Base-by-base conservation (phyloP, 2,888 invertebrate genomes). In the Aricia artaxerxes region DNA sequence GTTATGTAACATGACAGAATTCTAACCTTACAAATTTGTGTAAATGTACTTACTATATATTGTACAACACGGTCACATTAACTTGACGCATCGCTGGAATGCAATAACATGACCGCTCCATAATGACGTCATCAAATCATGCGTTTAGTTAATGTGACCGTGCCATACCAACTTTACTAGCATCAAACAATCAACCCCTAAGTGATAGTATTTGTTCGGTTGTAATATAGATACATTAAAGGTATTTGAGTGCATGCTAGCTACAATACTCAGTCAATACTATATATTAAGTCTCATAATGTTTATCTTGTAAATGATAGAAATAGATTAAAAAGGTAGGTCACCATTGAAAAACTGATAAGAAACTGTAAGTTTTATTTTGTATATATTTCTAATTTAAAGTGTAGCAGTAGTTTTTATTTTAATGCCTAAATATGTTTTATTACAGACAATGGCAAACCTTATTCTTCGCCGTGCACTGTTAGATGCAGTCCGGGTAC, bases 401-500 rank as follows among this genome's bases (percentile, higher is more conserved):
- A 38, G 35, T 35, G 2, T 31, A 31, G 31, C 24, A 64, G 64
- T 64, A 49, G 49, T 49, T 64, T 31, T 31, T 11, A 7, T 40
- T 6, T 16, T 72, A 24, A 77, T 13, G 44, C 31, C 44, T 3
- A 38, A 78, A 72, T 16, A 5, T 72, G 64, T 38, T 72, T 72
- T 40, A 57, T 84, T 84, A 1, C 84, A 85, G 86, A 79, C 75
- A 38, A 94, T 94, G 94, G 92, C 94, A 53, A 92, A 90, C 82
- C 85, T 87, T 78, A 84, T 94, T 64, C 84, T 94, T 88, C 92
- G 94, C 82, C 90, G 92, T 82, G 94, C 92, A 81, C 86, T 94
- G 88, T 83, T 94, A 84, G 91, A 94, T 82, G 93, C 94, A 82
- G 87, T 94, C 86, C 91, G 95, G 86, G 85, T 92, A 79, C 87